phyloP scores from a whole-genome alignment of 2,888 invertebrate species.

The Dendrolimus houi region DNA sequence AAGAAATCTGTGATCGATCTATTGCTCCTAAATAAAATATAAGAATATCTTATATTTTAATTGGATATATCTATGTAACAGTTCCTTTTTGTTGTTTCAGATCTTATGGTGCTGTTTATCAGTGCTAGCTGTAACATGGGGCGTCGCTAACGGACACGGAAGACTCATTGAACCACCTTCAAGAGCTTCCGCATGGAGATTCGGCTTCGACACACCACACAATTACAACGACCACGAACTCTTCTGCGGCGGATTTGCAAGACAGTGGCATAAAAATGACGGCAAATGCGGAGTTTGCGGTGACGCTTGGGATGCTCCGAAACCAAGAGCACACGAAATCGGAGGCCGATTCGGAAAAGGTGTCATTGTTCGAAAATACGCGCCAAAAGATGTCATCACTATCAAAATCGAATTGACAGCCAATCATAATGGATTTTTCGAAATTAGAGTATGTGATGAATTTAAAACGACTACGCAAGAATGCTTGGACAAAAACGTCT shows the following conservation, averaged over 20 bases:
- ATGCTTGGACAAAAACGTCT: slow-evolving; percentile 84
- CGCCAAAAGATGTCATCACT: slow-evolving; percentile 79
- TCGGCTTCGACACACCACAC: slow-evolving; percentile 90
- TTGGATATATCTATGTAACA: not conserved
- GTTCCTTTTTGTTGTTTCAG: slow-evolving; percentile 34
- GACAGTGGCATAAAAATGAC: slow-evolving; percentile 87
- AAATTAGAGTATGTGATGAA: slow-evolving; percentile 88
- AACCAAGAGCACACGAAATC: slow-evolving; percentile 86
- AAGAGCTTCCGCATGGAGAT: slow-evolving; percentile 91
- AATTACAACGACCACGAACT: slow-evolving; percentile 94
- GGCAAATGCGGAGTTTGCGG: slow-evolving; percentile 93
- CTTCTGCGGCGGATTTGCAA: slow-evolving; percentile 91
- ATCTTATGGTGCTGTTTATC: slow-evolving; percentile 50
- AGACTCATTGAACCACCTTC: slow-evolving; percentile 91
- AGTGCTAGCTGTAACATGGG: slow-evolving; percentile 35
- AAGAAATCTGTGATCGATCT: too few species aligned
- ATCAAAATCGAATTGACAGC: slow-evolving; percentile 91
- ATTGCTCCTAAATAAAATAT: too few species aligned
- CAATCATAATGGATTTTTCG: slow-evolving; percentile 90
- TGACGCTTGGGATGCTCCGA: slow-evolving; percentile 85
- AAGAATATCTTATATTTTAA: too few species aligned
- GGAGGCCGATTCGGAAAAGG: slow-evolving; percentile 91
- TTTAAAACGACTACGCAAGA: slow-evolving; percentile 82
- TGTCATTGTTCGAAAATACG: slow-evolving; percentile 87
- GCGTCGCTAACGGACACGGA: slow-evolving; percentile 78